These are phyloP conservation scores for Chelonus insularis DNA, from an alignment of 1,140 invertebrate species.

Conservation along the genomic window DNA sequence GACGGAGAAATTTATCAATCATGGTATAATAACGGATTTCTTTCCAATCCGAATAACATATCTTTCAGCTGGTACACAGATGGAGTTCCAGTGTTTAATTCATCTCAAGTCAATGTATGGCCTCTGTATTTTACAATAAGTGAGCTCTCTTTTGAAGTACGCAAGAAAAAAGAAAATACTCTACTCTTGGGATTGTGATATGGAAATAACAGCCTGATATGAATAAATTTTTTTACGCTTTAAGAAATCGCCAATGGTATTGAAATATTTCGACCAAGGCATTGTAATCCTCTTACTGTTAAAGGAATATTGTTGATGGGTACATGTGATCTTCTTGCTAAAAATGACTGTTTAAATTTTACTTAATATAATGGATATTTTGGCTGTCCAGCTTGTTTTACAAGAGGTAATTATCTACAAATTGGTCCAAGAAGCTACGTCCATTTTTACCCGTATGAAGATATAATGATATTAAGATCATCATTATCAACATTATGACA, in stretches of 20 bases:
- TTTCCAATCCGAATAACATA: background rate
- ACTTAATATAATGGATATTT: conserved; percentile 17
- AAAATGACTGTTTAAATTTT: conserved; percentile 18
- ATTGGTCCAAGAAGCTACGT: background rate
- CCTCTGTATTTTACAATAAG: conserved; percentile 38
- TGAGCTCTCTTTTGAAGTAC: conserved; percentile 38
- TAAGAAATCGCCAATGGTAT: background rate
- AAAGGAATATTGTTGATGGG: conserved; percentile 8
- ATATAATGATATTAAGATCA: background rate
- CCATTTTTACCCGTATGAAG: conserved; percentile 7
- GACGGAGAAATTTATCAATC: conserved; percentile 17
- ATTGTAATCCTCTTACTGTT: background rate
- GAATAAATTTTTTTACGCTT: conserved; percentile 4
- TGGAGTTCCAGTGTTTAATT: too few species aligned
- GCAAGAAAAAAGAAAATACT: conserved; percentile 36
- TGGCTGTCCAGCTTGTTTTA: background rate
- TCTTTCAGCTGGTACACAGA: conserved; percentile 21
- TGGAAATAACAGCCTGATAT: conserved; percentile 15
- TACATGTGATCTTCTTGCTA: conserved; percentile 20
- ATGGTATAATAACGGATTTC: conserved; percentile 2
- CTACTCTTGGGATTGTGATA: too few species aligned
- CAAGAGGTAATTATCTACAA: background rate
- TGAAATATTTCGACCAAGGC: background rate
- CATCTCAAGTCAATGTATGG: conserved; percentile 12
- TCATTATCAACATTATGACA: background rate